A percentile compares a stretch with the other conserved stretches of the same genome.
Conservation (phyloP, 2,888 invertebrate genomes). For the Aradus depressus region DNA sequence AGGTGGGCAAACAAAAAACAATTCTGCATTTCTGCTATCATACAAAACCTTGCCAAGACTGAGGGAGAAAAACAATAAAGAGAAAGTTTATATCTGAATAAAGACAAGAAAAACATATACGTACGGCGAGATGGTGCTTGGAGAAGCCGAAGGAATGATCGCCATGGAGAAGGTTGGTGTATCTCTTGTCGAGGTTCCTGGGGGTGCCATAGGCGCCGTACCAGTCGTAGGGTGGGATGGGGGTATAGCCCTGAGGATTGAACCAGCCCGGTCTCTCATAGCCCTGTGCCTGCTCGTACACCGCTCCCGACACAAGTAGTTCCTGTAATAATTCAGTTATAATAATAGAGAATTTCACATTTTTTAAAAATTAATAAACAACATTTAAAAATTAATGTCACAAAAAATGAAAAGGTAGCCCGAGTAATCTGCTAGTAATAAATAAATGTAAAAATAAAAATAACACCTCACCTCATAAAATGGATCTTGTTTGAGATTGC, state of each 20-base stretch:
- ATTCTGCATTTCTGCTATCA: no score
- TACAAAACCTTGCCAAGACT: no score
- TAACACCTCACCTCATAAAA: conserved; percentile 48
- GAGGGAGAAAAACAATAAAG: no score
- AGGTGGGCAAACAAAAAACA: no score
- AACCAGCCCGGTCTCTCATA: conserved; percentile 87
- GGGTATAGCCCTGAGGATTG: conserved; percentile 39
- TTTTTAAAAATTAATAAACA: background rate
- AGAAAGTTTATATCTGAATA: no score
- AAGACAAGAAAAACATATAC: no score
- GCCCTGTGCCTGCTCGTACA: conserved; percentile 78
- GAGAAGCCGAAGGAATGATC: conserved; percentile 76
- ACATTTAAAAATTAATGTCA: background rate
- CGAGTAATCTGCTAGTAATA: background rate
- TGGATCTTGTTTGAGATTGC: conserved; percentile 56
- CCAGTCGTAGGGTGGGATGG: conserved; percentile 71
- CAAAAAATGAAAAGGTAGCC: background rate
- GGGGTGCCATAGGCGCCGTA: conserved; percentile 66
- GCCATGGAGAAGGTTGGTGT: conserved; percentile 55
- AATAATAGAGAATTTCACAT: background rate
- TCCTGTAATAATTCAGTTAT: conserved; percentile 15
- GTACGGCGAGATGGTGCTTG: conserved; percentile 62
- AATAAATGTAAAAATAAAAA: background rate
- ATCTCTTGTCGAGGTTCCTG: conserved; percentile 52
- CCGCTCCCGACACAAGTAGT: conserved; percentile 50